Conservation (phyloP, 2,797 vertebrate genomes). For the Gila robusta region DNA sequence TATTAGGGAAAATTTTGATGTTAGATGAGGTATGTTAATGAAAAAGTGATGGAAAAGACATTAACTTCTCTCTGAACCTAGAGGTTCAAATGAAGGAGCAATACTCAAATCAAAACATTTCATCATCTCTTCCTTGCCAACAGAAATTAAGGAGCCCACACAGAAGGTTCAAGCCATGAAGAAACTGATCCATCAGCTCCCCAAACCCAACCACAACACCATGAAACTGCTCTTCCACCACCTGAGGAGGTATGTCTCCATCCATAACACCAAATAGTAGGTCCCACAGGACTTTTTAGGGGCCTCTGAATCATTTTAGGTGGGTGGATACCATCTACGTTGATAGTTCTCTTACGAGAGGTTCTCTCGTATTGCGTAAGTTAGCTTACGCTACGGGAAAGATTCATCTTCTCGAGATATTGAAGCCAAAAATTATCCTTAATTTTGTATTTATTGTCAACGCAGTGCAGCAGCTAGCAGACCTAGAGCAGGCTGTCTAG, state of each 20-base stretch:
- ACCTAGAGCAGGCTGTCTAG: too few species aligned
- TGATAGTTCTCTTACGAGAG: too few species aligned
- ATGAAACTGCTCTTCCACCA: slow-evolving; percentile 91
- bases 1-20: slow-evolving; percentile 34
- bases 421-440: too few species aligned
- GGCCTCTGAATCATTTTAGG: not conserved
- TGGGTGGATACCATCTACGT: not conserved
- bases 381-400: too few species aligned
- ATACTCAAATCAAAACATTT: slow-evolving; percentile 45
- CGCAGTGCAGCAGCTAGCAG: too few species aligned
- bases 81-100: slow-evolving; percentile 40
- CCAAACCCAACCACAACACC: slow-evolving; percentile 90
- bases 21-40: slow-evolving; percentile 49
- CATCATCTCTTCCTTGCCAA: slow-evolving; percentile 66
- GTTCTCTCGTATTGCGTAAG: too few species aligned
- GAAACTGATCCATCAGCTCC: slow-evolving; percentile 85
- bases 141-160: slow-evolving; percentile 85
- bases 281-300: not conserved
- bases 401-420: too few species aligned
- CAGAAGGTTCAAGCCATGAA: slow-evolving; percentile 82
- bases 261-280: not conserved
- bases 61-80: slow-evolving; percentile 49
- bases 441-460: too few species aligned
- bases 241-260: slow-evolving; percentile 85
- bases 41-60: slow-evolving; percentile 47